Base-by-base conservation (phyloP, 2,888 invertebrate genomes). In the Octonoba sinensis region DNA sequence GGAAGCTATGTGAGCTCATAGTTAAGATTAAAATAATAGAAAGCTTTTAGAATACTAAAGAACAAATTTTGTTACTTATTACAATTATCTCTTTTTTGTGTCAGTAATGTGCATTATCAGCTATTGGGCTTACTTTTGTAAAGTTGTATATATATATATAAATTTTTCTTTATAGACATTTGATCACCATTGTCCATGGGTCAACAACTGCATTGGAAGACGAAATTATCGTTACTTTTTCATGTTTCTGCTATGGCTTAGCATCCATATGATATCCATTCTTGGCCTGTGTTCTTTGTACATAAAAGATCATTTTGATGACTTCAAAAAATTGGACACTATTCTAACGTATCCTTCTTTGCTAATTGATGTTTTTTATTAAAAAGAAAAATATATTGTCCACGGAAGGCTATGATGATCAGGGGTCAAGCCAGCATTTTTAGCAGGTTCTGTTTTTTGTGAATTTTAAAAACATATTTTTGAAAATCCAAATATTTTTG, bases 161-260 rank as follows among this genome's bases (percentile, higher is more conserved):
- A 16, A 85, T 85, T 46, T 86, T 87, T 86, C 86, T 86, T 92
- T 92, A 69, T 91, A 99, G 96, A 98, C 97, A 78, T 99, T 99
- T 90, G 99, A 99, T 91, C 99, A 99, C 91, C 99, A 99, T 90
- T 99, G 99, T 90, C 96, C 96, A 84, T 96, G 96, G 96, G 95
- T 96, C 87, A 96, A 96, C 90, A 96, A 96, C 90, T 97, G 96
- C 89, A 97, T 98, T 88, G 98, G 98, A 85, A 92, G 97, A 87
- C 92, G 98, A 87, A 98, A 98, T 90, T 99, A 99, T 90, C 92
- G 99, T 88, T 98, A 96, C 90, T 99, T 99, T 92, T 99, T 99
- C 91, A 95, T 97, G 91, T 99, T 99, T 90, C 93, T 99, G 85
- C 93, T 98, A 88, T 96, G 97, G 82, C 91, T 99, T 84, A 96